These are phyloP conservation scores for Vespertilio murinus DNA, from an alignment of 2,797 vertebrate species.

Conservation along the genomic window DNA sequence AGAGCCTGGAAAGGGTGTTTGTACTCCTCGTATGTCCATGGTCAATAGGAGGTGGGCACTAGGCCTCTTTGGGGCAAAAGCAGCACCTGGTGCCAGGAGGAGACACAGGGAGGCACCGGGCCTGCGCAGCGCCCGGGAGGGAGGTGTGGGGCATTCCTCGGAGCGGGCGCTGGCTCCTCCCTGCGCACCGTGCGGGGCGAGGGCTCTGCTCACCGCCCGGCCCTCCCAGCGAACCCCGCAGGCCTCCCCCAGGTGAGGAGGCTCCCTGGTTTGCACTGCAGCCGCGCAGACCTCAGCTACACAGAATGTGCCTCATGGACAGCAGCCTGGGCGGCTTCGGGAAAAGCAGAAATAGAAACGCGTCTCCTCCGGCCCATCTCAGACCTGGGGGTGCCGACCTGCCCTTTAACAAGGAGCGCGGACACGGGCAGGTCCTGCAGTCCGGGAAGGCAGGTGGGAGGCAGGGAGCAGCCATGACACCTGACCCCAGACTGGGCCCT, in stretches of 20 bases:
- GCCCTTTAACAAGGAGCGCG: not conserved
- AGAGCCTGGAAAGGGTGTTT: not conserved
- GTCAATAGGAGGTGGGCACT: no score
- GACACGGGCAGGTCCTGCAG: not conserved
- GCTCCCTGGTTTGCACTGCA: not conserved
- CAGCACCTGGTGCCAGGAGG: not conserved
- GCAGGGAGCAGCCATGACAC: not conserved
- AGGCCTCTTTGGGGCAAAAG: not conserved
- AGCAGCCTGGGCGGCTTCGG: rapidly evolving
- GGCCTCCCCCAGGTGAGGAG: not conserved
- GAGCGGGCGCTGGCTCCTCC: not conserved
- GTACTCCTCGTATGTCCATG: not conserved
- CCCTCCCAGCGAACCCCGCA: not conserved
- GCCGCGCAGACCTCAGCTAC: not conserved
- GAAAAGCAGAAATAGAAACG: not conserved
- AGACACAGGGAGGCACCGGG: not conserved
- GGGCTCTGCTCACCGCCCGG: not conserved
- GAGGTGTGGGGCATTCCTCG: not conserved
- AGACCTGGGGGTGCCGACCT: not conserved
- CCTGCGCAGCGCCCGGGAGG: not conserved
- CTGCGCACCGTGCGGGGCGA: not conserved
- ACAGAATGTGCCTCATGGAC: not conserved
- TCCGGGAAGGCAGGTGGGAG: not conserved
- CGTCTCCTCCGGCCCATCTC: not conserved
- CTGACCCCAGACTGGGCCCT: not conserved